phyloP scores from a whole-genome alignment of 2,113 vertebrate species.

The Gymnogyps californianus region DNA sequence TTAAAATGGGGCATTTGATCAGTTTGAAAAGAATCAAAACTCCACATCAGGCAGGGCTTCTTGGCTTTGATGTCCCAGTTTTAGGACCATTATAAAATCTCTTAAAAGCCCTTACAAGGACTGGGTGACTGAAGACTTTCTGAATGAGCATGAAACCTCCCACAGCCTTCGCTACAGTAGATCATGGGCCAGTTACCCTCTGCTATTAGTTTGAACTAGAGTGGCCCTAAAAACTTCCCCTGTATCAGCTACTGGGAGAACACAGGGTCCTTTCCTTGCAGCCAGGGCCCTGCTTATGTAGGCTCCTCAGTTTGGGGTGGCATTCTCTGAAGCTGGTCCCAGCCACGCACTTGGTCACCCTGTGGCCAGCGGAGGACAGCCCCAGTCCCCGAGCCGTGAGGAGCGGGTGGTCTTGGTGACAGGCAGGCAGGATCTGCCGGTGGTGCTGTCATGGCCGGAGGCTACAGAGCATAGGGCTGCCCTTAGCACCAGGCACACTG shows the following conservation, averaged over 20 bases:
- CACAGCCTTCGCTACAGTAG: fast-evolving
- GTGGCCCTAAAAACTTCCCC: background rate
- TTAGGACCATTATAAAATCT: background rate
- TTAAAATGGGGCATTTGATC: background rate
- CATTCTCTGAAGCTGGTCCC: background rate
- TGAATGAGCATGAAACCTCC: background rate
- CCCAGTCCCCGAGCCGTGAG: fast-evolving
- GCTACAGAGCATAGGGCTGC: background rate
- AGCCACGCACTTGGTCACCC: background rate
- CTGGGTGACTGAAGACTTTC: background rate
- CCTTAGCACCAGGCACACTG: fast-evolving
- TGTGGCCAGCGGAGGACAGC: background rate
- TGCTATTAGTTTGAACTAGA: background rate
- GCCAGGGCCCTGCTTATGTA: fast-evolving
- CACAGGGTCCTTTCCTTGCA: background rate
- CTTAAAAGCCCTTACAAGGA: background rate
- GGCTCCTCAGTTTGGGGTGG: background rate
- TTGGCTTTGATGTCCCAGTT: background rate
- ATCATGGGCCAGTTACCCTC: background rate
- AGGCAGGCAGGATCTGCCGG: background rate
- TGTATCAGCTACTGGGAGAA: background rate
- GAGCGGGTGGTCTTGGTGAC: background rate
- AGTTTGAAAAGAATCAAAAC: background rate
- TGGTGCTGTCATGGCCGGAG: background rate
- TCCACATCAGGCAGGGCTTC: background rate